Conservation (phyloP, 2,797 vertebrate genomes). For the Pseudochirops corinnae region DNA sequence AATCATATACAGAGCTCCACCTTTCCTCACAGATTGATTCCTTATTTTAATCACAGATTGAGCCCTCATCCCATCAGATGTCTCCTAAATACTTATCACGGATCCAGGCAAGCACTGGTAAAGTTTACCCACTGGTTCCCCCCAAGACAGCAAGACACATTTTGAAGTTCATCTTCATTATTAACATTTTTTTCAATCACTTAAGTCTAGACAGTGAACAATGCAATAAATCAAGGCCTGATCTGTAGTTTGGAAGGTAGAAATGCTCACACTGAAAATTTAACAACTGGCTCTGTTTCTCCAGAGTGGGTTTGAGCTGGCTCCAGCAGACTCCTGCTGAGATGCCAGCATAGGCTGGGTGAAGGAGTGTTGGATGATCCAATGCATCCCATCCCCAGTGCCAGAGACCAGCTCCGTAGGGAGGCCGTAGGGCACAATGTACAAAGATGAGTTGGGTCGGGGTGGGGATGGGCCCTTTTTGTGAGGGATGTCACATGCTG, state of each 20-base stretch:
- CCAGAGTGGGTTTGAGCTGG: background rate
- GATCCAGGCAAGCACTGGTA: background rate
- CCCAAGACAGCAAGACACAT: background rate
- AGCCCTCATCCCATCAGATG: background rate
- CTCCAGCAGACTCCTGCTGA: background rate
- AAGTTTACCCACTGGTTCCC: background rate
- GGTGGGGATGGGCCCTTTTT: background rate
- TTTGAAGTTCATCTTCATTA: background rate
- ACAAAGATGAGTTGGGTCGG: no score
- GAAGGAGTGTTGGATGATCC: background rate
- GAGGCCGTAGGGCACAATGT: no score
- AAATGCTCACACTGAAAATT: background rate
- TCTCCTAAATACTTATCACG: background rate
- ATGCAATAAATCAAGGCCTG: background rate
- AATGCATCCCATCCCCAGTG: background rate
- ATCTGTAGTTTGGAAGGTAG: background rate
- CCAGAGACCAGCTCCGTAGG: background rate
- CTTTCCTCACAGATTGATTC: background rate
- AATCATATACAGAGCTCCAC: background rate
- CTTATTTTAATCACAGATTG: background rate
- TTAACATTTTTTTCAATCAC: background rate
- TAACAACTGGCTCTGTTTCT: background rate
- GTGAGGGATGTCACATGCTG: background rate
- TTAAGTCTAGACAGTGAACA: background rate
- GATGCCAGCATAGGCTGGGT: background rate